Base-by-base conservation (phyloP, 2,797 vertebrate genomes). In the Pachyuromys duprasi region DNA sequence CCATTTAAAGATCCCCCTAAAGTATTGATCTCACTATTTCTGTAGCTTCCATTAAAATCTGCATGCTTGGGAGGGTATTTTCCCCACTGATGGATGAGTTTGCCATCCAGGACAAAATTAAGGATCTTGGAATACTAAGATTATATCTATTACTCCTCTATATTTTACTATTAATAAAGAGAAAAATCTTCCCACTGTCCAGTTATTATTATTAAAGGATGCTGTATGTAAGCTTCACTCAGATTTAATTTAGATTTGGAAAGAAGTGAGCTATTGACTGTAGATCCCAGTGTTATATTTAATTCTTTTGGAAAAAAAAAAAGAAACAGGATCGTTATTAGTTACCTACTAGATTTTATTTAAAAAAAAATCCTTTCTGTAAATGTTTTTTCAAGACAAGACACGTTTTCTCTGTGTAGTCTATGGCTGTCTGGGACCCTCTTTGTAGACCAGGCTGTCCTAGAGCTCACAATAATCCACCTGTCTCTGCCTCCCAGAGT, bases 31-130 rank as follows among this genome's bases (percentile, higher is more conserved):
- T 88, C 39, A 91, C 18, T 75, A 57, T 86, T 89, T 36, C 60
- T 93, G 82, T 60, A 89, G 49, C 39, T 92, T 83, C 39, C 26
- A 53, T 70, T 93, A 39, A 93, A 81, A 65, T 93, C 18, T 82
- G 28, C 63, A n/a, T 78, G 67, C 28, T 65, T 93, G 74, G 33
- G 39, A 91, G 39, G 31, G 20, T 28, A 78, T 91, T 81, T 90
- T 86, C 49, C 42, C 17, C 90, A 62, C 63, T 67, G 45, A 87
- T 39, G n/a, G 28, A 72, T 86, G 39, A 91, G 9, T 62, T 82
- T 22, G 8, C 78, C 42, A 65, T 31, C 69, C 2, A 63, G n/a
- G 90, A 95, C 31, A 81, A 89, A 94, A 86, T 67, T 49, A 69
- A 67, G 89, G 79, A 39, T 26, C 45, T 78, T 80, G 60, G n/a